A percentile compares a stretch with the other conserved stretches of the same genome.
These are phyloP conservation scores for Aleiodes leptofemur DNA, from an alignment of 2,888 invertebrate species.

Conservation along the genomic window DNA sequence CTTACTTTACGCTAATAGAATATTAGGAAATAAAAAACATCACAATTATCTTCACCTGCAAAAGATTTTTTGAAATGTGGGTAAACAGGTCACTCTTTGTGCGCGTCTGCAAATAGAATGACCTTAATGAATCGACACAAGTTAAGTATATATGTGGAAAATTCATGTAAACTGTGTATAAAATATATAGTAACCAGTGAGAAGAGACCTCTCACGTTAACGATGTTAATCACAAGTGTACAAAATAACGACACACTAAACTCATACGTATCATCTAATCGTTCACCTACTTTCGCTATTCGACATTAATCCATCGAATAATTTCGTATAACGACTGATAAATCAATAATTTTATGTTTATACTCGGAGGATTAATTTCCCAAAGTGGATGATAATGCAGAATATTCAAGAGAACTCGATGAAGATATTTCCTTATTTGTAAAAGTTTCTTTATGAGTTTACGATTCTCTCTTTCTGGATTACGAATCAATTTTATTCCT, in stretches of 20 bases:
- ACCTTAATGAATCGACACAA: constrained; percentile 50
- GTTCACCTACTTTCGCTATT: constrained; percentile 37
- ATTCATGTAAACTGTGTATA: constrained; percentile 23
- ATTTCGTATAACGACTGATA: no score
- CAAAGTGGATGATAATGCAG: no score
- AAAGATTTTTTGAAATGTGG: constrained; percentile 30
- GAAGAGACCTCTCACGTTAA: constrained; percentile 40
- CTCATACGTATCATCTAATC: constrained; percentile 28
- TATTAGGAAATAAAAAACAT: constrained; percentile 8
- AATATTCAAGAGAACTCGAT: neutral
- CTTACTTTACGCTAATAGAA: neutral
- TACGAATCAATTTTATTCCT: no score
- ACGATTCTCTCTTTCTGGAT: no score
- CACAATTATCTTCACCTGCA: constrained; percentile 23
- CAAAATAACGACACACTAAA: constrained; percentile 5
- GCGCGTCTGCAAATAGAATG: constrained; percentile 42
- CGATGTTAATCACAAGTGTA: constrained; percentile 32
- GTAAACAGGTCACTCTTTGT: constrained; percentile 36
- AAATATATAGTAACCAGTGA: constrained; percentile 16
- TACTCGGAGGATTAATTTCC: neutral
- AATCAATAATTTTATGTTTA: no score
- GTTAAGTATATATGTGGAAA: constrained; percentile 35
- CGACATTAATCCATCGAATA: no score
- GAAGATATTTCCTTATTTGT: constrained; percentile 1
- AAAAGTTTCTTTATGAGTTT: neutral